These are phyloP conservation scores for Dromiciops gliroides DNA, from an alignment of 2,113 vertebrate species.

Conservation along the genomic window DNA sequence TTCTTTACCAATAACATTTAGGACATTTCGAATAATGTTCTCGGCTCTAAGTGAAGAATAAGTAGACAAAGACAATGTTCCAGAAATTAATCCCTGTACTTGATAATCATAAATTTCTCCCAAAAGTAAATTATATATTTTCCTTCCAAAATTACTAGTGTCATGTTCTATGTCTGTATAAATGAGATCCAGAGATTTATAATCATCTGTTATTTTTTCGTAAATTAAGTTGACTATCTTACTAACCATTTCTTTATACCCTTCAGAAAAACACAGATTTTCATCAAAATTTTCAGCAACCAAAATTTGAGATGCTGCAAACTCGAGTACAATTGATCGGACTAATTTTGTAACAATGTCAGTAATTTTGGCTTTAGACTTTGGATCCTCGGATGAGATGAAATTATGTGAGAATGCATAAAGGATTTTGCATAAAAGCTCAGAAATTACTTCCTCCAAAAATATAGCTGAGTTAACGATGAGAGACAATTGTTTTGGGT, in stretches of 20 bases:
- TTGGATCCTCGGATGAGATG: constrained; percentile 51
- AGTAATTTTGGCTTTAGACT: constrained; percentile 35
- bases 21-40: constrained; percentile 72
- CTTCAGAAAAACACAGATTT: constrained; percentile 45
- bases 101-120: constrained; percentile 76
- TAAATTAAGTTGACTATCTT: constrained; percentile 65
- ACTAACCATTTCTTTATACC: constrained; percentile 66
- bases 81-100: constrained; percentile 69
- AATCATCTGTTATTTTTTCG: constrained; percentile 67
- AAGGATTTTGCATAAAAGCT: constrained; percentile 72
- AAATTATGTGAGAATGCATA: constrained; percentile 57
- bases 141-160: constrained; percentile 56
- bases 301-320: constrained; percentile 71
- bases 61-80: constrained; percentile 57
- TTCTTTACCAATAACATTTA: constrained; percentile 47
- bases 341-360: constrained; percentile 64
- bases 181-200: constrained; percentile 62
- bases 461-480: constrained; percentile 72
- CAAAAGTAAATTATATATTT: constrained; percentile 74
- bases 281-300: constrained; percentile 56
- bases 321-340: constrained; percentile 68
- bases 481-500: constrained; percentile 48
- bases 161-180: constrained; percentile 62
- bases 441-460: constrained; percentile 76
- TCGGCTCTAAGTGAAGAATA: constrained; percentile 61